Base-by-base conservation (phyloP, 2,888 invertebrate genomes). In the Chloroclysta siterata region DNA sequence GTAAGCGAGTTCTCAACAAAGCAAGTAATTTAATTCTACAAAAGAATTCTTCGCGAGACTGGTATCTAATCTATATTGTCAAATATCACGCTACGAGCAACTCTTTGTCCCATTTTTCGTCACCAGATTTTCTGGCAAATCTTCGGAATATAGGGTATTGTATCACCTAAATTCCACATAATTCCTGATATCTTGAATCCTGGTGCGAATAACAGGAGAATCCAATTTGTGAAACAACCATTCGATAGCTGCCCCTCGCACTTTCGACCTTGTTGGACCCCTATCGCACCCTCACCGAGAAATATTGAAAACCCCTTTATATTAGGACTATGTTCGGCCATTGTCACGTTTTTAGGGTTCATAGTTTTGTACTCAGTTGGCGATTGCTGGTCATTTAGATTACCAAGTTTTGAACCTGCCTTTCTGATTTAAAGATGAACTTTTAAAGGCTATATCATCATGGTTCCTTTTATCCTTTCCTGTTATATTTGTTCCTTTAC, bases 181-280 rank as follows among this genome's bases (percentile, higher is more conserved):
- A 48, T 50, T 48, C 41, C 44, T 36, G 17, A 46, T 44, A 22
- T 28, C 22, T 41, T 2, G 5, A 41, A 29, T 11, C 47, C 39
- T 54, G 3, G 22, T 22, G 28, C 51, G 44, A 53, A 54, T 60
- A 39, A 53, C 54, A 55, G 39, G n/a, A 52, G 55, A 51, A 56
- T 53, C 62, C 56, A 62, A 56, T 62, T 62, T 62, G 36, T 52
- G 62, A 39, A 44, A 60, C 28, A 56, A 53, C 56, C 52, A 62
- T 62, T 15, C 52, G 56, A 52, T 62, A 14, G 52, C 44, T 29
- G 42, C 33, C 56, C 44, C 55, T 52, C 60, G 53, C 39, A 53
- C 47, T 60, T 33, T 53, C 54, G 44, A 55, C 60, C 54, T 60
- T 33, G 60, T 15, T 5, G 39, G 33, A 50, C 53, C 60, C 54